phyloP scores from a whole-genome alignment of 35 echinoderm and acorn worm genomes.

The Apostichopus parvimensis region DNA sequence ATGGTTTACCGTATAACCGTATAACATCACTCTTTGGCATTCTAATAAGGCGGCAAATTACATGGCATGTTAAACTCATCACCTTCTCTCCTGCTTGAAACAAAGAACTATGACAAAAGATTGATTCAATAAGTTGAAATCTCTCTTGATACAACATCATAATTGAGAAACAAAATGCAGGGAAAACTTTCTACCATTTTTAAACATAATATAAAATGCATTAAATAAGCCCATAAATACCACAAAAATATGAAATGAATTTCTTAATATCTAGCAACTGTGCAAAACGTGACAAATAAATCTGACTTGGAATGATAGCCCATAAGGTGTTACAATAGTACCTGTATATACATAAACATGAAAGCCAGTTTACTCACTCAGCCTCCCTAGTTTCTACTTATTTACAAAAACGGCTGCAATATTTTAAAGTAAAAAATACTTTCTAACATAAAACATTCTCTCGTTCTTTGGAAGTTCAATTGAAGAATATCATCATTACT shows the following conservation, averaged over 20 bases:
- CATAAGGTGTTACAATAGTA: not conserved
- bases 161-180: not conserved
- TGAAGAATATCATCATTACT: not conserved
- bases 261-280: not conserved
- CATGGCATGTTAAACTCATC: too few relatives aligned
- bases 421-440: not conserved
- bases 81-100: too few relatives aligned
- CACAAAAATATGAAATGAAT: not conserved
- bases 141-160: not conserved
- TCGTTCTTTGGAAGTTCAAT: not conserved
- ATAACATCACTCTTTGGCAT: not conserved
- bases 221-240: constrained; percentile 1
- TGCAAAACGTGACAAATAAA: not conserved
- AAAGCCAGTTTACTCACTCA: not conserved
- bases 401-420: not conserved
- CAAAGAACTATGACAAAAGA: too few relatives aligned
- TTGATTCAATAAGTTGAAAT: too few relatives aligned
- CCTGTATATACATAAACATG: not conserved
- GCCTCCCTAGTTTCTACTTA: not conserved
- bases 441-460: not conserved
- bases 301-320: not conserved
- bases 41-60: not conserved
- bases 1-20: not conserved
- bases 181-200: not conserved
- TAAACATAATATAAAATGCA: not conserved